Percentiles rank a stretch among this genome's conserved stretches.
Evolutionary conservation across 35 echinoderm and acorn worm genomes (phyloP).

Genomic region (Lytechinus pictus): DNA sequence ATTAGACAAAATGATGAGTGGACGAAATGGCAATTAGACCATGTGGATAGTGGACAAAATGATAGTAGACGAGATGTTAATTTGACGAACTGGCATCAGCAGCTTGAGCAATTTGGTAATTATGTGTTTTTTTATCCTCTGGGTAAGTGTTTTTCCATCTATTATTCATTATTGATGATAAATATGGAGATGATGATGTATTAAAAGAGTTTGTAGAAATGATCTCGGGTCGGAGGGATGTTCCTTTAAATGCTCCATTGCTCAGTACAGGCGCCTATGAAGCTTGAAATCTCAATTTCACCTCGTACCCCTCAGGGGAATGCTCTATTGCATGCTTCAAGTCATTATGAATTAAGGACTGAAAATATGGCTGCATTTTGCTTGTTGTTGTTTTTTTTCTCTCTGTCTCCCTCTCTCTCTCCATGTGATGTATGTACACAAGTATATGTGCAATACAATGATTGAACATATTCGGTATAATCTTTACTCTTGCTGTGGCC

Average conservation of each 20-base stretch:
- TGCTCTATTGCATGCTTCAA: constrained; percentile 29
- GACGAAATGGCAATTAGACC: too few relatives aligned
- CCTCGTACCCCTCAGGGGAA: background rate
- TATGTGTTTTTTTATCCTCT: too few relatives aligned
- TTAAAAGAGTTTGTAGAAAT: background rate
- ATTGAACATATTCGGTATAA: too few relatives aligned
- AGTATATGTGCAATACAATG: background rate
- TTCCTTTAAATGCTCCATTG: constrained; percentile 25
- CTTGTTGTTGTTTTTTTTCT: background rate
- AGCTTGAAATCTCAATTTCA: constrained; percentile 46
- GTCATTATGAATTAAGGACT: constrained; percentile 25
- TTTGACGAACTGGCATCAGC: too few relatives aligned
- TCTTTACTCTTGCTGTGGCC: too few relatives aligned
- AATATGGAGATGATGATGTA: too few relatives aligned
- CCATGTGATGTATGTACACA: background rate
- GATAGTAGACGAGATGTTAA: too few relatives aligned
- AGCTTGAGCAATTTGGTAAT: too few relatives aligned
- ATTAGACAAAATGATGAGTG: too few relatives aligned
- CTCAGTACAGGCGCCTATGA: background rate
- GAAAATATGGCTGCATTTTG: background rate
- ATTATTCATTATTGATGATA: too few relatives aligned
- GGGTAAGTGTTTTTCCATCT: too few relatives aligned
- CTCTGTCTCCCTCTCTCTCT: background rate
- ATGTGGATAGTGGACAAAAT: too few relatives aligned
- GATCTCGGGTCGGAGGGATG: background rate